These are phyloP conservation scores for Eueides isabella DNA, from an alignment of 1,140 invertebrate genomes.

Conservation along the genomic window DNA sequence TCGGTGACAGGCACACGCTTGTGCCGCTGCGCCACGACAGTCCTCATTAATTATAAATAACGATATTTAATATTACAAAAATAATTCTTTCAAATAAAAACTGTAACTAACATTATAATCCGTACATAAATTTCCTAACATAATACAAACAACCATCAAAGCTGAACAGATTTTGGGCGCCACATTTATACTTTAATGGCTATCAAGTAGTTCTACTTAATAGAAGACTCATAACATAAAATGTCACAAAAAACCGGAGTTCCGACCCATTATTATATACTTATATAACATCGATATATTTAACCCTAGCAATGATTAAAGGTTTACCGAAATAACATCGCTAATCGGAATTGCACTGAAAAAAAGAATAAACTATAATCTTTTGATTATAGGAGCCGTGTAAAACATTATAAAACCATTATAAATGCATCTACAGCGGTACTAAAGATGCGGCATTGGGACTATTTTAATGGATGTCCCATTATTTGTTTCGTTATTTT, in stretches of 20 bases:
- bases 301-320: conserved; percentile 55
- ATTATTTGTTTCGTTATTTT: conserved; percentile 34
- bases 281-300: conserved; percentile 44
- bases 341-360: conserved; percentile 71
- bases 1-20: not conserved
- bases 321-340: conserved; percentile 51
- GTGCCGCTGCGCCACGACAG: too few relatives aligned
- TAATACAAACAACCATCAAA: conserved; percentile 4
- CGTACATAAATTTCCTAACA: not conserved
- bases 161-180: not conserved
- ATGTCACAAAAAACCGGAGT: conserved; percentile 8
- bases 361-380: conserved; percentile 66
- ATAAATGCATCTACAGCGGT: conserved; percentile 70
- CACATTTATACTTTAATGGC: conserved; percentile 3
- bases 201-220: not conserved
- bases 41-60: too few relatives aligned
- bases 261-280: conserved; percentile 54
- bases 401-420: conserved; percentile 68
- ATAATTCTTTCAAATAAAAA: not conserved
- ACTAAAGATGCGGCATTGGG: conserved; percentile 51
- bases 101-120: not conserved
- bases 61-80: too few relatives aligned
- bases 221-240: not conserved
- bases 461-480: conserved; percentile 46
- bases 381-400: conserved; percentile 61